A percentile compares a stretch with the other conserved stretches of the same genome.
Conservation (phyloP, 2,888 invertebrate species). For the Thecocarcelia acutangulata region DNA sequence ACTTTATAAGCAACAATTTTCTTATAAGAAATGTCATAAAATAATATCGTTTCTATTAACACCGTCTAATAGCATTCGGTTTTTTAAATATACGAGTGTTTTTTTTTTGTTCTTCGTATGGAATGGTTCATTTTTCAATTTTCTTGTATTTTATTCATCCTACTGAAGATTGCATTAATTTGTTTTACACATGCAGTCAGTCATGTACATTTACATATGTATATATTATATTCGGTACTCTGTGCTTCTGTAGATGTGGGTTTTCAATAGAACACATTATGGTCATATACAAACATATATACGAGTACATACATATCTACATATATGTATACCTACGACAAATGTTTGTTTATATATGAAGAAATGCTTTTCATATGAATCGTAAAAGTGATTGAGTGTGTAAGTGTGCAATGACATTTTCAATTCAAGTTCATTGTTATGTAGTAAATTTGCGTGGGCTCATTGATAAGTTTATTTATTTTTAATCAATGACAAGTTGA, state of each 20-base stretch:
- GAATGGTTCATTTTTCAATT: constrained; percentile 27
- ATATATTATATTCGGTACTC: constrained; percentile 38
- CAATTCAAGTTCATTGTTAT: constrained; percentile 65
- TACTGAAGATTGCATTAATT: constrained; percentile 46
- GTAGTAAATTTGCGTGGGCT: constrained; percentile 44
- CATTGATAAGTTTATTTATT: constrained; percentile 42
- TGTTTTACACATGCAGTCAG: constrained; percentile 47
- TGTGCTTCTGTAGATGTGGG: constrained; percentile 1
- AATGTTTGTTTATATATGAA: constrained; percentile 7
- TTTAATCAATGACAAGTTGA: not conserved
- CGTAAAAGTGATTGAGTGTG: not conserved
- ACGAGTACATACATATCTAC: too few species aligned
- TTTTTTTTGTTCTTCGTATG: too few species aligned
- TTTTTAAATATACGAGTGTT: too few species aligned
- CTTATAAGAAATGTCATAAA: too few species aligned
- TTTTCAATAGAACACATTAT: constrained; percentile 1
- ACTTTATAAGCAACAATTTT: too few species aligned
- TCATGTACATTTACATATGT: too few species aligned
- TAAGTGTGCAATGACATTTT: constrained; percentile 54
- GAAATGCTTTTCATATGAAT: constrained; percentile 1
- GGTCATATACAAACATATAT: too few species aligned
- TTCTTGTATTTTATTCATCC: constrained; percentile 30
- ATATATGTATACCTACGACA: too few species aligned
- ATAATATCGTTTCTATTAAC: too few species aligned
- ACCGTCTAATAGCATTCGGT: too few species aligned